Percentiles rank a stretch among this genome's conserved stretches.
Evolutionary conservation across 1,140 invertebrate species (phyloP).

Genomic region (Physella acuta): DNA sequence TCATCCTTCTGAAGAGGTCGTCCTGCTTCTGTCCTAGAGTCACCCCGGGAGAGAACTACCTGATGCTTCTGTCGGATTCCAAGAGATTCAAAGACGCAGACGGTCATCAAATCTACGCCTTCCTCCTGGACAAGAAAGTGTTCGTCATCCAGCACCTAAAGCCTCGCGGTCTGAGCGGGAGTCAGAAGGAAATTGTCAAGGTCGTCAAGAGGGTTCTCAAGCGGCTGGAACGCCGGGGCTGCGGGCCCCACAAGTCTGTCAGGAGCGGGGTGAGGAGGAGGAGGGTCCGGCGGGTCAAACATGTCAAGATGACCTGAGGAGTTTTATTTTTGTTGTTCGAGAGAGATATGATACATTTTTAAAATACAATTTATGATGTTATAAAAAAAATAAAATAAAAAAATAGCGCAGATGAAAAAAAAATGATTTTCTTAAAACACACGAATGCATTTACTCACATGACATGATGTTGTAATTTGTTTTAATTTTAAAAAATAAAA

Average conservation of each 20-base stretch:
- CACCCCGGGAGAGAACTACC: conserved; percentile 18
- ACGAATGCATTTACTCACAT: too few relatives aligned
- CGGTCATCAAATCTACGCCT: conserved; percentile 33
- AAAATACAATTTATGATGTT: too few relatives aligned
- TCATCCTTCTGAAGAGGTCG: conserved; percentile 35
- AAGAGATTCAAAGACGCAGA: conserved; percentile 33
- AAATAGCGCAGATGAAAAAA: too few relatives aligned
- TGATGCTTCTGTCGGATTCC: conserved; percentile 27
- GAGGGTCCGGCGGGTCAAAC: neutral
- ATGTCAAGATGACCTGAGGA: too few relatives aligned
- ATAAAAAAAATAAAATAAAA: too few relatives aligned
- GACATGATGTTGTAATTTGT: too few relatives aligned
- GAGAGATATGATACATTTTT: too few relatives aligned
- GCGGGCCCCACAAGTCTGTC: neutral
- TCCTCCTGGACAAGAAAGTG: conserved; percentile 33
- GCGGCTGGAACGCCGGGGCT: conserved; percentile 23
- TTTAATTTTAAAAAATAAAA: too few relatives aligned
- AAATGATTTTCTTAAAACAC: too few relatives aligned
- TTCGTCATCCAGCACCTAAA: conserved; percentile 18
- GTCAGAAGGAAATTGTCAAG: conserved; percentile 15
- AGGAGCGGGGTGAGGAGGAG: neutral
- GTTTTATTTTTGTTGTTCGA: too few relatives aligned
- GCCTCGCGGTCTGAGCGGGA: conserved; percentile 10
- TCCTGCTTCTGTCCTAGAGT: conserved; percentile 33
- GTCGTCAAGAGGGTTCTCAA: conserved; percentile 23